Evolutionary conservation across 2,797 vertebrate genomes (phyloP).

Genomic region (Columba guinea): DNA sequence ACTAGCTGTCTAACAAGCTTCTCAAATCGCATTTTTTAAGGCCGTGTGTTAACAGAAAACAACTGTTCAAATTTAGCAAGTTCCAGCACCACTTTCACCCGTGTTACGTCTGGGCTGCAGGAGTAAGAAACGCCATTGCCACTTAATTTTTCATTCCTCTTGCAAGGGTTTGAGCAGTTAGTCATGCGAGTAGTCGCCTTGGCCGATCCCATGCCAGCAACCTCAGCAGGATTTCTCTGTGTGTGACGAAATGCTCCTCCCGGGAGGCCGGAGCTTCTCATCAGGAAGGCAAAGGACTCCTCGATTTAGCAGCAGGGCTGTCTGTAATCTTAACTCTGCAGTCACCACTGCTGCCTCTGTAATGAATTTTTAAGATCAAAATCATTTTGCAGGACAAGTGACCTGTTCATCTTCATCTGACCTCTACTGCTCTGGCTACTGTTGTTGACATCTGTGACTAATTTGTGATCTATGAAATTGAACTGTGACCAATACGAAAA

Average conservation of each 20-base stretch:
- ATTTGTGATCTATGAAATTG: slow-evolving; percentile 64
- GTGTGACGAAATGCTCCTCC: background rate
- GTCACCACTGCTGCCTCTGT: background rate
- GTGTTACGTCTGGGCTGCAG: background rate
- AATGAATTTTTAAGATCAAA: slow-evolving; percentile 67
- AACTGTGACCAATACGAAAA: slow-evolving; percentile 73
- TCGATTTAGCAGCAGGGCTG: background rate
- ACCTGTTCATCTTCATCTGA: slow-evolving; percentile 65
- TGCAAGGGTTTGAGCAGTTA: background rate
- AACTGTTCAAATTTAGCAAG: slow-evolving; percentile 49
- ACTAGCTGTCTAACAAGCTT: slow-evolving; percentile 32
- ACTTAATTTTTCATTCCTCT: slow-evolving; percentile 15
- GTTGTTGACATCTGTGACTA: slow-evolving; percentile 76
- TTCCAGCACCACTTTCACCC: slow-evolving; percentile 37
- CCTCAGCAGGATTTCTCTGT: background rate
- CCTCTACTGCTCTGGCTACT: slow-evolving; percentile 63
- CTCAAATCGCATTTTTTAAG: slow-evolving; percentile 29
- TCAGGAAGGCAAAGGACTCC: background rate
- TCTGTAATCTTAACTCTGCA: background rate
- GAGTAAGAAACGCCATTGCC: background rate
- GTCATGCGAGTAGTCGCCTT: background rate
- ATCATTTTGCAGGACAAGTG: slow-evolving; percentile 65
- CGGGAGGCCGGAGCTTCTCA: background rate
- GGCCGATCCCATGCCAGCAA: background rate
- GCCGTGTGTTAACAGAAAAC: slow-evolving; percentile 47